Evolutionary conservation across 2,888 invertebrate species (phyloP).

Genomic region (Tinea semifulvella): DNA sequence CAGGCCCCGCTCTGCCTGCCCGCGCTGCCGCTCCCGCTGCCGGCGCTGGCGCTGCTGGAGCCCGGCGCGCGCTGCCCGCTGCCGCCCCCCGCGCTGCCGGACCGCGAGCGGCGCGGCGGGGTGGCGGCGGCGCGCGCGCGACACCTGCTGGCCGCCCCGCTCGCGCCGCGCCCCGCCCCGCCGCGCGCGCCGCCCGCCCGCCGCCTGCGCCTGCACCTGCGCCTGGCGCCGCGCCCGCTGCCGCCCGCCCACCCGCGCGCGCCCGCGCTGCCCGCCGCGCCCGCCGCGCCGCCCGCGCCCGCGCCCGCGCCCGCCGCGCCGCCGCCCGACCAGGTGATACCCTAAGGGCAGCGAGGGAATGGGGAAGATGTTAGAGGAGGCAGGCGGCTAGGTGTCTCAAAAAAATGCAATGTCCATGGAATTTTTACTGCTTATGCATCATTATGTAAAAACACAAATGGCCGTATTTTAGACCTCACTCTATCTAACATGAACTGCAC

Average conservation of each 20-base stretch:
- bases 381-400: too few relatives aligned
- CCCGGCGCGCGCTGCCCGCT: conserved; percentile 75
- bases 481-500: too few relatives aligned
- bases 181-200: conserved; percentile 73
- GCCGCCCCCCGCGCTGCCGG: conserved; percentile 68
- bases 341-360: too few relatives aligned
- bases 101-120: conserved; percentile 74
- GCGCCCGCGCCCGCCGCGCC: conserved; percentile 23
- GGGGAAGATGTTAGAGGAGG: too few relatives aligned
- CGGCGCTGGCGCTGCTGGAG: conserved; percentile 77
- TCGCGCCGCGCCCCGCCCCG: conserved; percentile 65
- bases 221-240: conserved; percentile 28
- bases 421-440: too few relatives aligned
- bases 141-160: conserved; percentile 76
- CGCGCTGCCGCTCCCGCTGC: conserved; percentile 74
- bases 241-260: conserved; percentile 27
- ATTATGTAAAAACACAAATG: too few relatives aligned
- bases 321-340: background rate
- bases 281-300: conserved; percentile 31
- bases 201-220: conserved; percentile 35
- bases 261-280: conserved; percentile 28
- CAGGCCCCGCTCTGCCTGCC: conserved; percentile 93
- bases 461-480: too few relatives aligned
- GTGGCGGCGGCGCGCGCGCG: conserved; percentile 86
- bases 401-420: too few relatives aligned